Evolutionary conservation across 2,888 invertebrate species (phyloP), one percentile per base, ranked within the genome.

Genomic region (Cryptocephalus moraei): DNA sequence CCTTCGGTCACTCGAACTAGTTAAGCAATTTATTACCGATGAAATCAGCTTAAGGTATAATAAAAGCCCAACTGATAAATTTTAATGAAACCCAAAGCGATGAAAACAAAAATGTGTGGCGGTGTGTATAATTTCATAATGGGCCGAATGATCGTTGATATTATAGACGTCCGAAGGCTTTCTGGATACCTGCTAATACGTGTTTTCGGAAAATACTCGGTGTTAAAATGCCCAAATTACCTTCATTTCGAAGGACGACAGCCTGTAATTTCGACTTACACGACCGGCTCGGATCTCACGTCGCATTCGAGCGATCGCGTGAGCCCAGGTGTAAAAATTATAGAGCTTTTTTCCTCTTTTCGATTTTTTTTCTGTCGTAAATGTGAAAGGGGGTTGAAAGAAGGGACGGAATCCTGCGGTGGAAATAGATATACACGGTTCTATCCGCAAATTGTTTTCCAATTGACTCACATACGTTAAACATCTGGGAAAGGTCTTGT

Each of bases 221-320:
- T 64, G 66, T 67, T 68, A 69, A 69, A 69, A 66, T 64, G 60
- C 60, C 64, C 57, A 68, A 69, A 69, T 68, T 69, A 65, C 67
- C 65, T 62, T 60, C 62, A 65, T 67, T 36, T 68, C 63, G 49
- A 36, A 53, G 50, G 53, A 55, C 58, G 68, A 67, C 68, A 69
- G 63, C 67, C 66, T 69, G 59, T 69, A 66, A 69, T 69, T 69
- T 68, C 49, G 66, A 65, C 65, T 68, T 68, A 65, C 65, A 62
- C 52, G 55, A 56, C 58, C 60, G 61, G 53, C 56, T 50, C 50
- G 54, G 56, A 57, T 56, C 56, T 48, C 55, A 53, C 53, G 56
- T 55, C 52, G 22, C 22, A 22, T 22, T 22, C 22, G 22, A 22
- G 22, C 22, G 22, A 36, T 36, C 36, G 36, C 36, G 36, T 36